Conservation (phyloP, 2,888 invertebrate genomes). For the Odontothrips loti region DNA sequence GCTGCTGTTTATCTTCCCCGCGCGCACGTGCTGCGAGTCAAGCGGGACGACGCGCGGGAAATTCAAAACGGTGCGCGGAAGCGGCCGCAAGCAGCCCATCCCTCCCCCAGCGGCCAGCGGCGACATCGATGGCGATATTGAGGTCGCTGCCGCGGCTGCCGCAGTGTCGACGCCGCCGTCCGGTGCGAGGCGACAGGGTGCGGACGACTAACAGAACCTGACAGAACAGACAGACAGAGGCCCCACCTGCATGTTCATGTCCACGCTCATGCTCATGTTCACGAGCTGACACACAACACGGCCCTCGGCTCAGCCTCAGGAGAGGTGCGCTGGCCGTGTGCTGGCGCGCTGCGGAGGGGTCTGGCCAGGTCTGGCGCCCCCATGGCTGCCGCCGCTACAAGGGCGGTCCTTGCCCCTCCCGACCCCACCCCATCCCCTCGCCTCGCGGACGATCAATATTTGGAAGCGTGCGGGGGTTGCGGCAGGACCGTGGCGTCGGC, state of each 20-base stretch:
- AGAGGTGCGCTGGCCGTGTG: not conserved
- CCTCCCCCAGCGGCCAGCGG: not conserved
- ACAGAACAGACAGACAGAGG: no score
- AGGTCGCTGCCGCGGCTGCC: not conserved
- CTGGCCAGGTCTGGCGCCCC: not conserved
- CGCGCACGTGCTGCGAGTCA: no score
- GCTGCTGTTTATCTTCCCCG: no score
- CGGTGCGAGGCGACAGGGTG: no score
- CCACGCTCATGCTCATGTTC: no score
- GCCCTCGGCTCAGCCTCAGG: not conserved
- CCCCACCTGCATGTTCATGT: no score
- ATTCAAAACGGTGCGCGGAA: no score
- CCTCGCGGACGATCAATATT: not conserved
- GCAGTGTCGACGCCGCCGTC: not conserved
- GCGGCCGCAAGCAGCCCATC: not conserved
- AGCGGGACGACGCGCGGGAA: no score
- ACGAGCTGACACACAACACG: no score
- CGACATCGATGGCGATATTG: not conserved
- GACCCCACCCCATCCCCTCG: no score
- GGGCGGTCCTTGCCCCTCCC: slow-evolving; percentile 1
- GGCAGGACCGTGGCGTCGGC: slow-evolving; percentile 4
- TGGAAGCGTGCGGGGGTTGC: not conserved
- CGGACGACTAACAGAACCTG: no score
- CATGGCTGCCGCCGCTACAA: not conserved
- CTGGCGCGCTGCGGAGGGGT: not conserved